phyloP scores from a whole-genome alignment of 1,140 invertebrate species.

The Apocrypta bakeri region DNA sequence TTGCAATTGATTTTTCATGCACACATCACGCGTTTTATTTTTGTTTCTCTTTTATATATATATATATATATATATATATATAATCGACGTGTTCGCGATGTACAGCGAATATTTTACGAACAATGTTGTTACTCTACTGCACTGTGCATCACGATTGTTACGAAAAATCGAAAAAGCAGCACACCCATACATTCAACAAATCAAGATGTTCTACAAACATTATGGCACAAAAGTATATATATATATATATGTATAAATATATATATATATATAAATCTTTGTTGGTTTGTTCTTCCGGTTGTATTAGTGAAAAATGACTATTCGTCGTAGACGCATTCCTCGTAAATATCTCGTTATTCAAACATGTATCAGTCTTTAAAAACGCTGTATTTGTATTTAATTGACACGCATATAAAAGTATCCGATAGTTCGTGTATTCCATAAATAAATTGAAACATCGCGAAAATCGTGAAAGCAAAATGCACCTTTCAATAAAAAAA shows the following conservation, averaged over 20 bases:
- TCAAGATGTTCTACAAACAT: constrained; percentile 33
- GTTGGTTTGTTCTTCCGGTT: background rate
- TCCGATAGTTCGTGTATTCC: background rate
- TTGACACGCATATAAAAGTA: background rate
- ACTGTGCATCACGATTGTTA: constrained; percentile 13
- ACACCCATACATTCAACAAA: constrained; percentile 40
- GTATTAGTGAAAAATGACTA: constrained; percentile 28
- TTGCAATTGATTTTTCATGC: constrained; percentile 24
- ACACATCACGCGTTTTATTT: constrained; percentile 4
- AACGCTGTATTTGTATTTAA: background rate
- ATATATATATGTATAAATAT: too few relatives aligned
- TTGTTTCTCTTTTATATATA: too few relatives aligned
- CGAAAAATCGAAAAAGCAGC: constrained; percentile 35
- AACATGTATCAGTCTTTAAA: background rate
- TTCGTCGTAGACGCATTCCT: constrained; percentile 5
- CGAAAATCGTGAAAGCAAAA: constrained; percentile 42
- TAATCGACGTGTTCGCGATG: background rate
- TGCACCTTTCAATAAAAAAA: constrained; percentile 34
- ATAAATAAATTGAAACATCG: constrained; percentile 39
- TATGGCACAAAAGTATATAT: constrained; percentile 16
- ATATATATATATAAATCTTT: background rate
- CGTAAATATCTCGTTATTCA: background rate
- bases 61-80: too few relatives aligned
- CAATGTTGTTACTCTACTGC: background rate
- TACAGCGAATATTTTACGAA: background rate